Evolutionary conservation across 2,797 vertebrate species (phyloP), one percentile per base, ranked within the genome.

Genomic region (Enteromius trimaculatus): DNA sequence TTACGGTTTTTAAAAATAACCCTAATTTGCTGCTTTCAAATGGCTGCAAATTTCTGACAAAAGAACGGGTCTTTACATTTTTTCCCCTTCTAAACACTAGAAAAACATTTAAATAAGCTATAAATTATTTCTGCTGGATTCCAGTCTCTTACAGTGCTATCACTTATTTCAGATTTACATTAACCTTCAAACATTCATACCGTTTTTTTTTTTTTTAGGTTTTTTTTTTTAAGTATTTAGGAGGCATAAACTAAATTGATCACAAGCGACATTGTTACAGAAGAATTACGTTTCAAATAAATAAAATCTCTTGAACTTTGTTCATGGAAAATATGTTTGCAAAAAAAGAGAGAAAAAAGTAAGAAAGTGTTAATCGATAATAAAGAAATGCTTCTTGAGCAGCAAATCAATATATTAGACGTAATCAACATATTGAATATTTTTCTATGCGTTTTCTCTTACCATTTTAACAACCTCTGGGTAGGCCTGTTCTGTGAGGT

Each of bases 391-490:
- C 3, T 44, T 23, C 13, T 44, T 26, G 42, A 1, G 0, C 6
- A 47, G 14, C 16, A 49, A 4, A 71, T 29, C 14, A 71, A 16
- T 3, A 29, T 71, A 29, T 29, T 47, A 26, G 1, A 10, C 9
- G 39, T 10, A 42, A 42, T 42, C 39, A 42, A 42, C 39, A 42
- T 42, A 42, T 42, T 10, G 9, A 42, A 42, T 42, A 9, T 42
- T 10, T 42, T 42, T 42, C 39, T 10, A 2, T 8, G 34, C 1
- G 39, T 42, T 42, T 42, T 42, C 39, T 3, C 39, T 47, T 47
- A 47, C 98, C 98, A 99, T 99, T 95, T 98, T 98, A 94, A 99
- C 98, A 90, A 99, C 97, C 95, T 99, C 98, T 74, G 98, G 98
- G 94, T 99, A 99, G 92, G 97, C 97, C 96, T 98, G 98, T 92